Conservation (phyloP, 2,113 vertebrate genomes). For the Isurus oxyrinchus region DNA sequence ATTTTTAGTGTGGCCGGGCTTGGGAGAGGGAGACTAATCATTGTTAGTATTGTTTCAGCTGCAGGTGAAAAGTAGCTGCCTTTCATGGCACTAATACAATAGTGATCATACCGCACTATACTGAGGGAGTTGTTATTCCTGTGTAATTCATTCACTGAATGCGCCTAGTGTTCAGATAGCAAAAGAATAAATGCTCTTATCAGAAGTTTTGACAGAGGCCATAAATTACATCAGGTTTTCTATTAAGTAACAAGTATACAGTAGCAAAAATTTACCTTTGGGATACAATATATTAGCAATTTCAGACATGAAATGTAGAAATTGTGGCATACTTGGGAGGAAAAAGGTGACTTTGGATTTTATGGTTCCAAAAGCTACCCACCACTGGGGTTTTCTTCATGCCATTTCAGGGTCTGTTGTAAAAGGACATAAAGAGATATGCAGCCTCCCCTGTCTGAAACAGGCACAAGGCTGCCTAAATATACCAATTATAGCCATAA, state of each 20-base stretch:
- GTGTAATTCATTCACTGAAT: background rate
- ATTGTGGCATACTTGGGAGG: background rate
- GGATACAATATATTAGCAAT: background rate
- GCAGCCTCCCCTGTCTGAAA: too few relatives aligned
- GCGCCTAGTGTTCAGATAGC: background rate
- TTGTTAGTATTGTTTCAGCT: background rate
- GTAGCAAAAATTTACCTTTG: background rate
- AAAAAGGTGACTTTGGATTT: background rate
- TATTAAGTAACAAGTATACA: background rate
- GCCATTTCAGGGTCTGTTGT: background rate
- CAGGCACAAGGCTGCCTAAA: too few relatives aligned
- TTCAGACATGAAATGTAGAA: background rate
- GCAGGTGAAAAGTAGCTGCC: background rate
- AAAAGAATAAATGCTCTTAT: background rate
- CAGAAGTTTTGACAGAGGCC: background rate
- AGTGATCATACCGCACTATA: background rate
- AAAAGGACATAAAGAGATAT: too few relatives aligned
- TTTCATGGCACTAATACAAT: background rate
- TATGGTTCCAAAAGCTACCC: background rate
- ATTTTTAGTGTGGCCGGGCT: background rate
- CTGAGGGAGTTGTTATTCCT: background rate
- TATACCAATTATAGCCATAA: too few relatives aligned
- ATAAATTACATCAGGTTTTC: background rate
- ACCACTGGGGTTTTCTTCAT: background rate
- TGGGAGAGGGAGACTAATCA: background rate